Percentiles rank a stretch among this genome's conserved stretches.
These are phyloP conservation scores for Porites lobata DNA, from an alignment of 92 coral and sea anemone species.

Conservation along the genomic window DNA sequence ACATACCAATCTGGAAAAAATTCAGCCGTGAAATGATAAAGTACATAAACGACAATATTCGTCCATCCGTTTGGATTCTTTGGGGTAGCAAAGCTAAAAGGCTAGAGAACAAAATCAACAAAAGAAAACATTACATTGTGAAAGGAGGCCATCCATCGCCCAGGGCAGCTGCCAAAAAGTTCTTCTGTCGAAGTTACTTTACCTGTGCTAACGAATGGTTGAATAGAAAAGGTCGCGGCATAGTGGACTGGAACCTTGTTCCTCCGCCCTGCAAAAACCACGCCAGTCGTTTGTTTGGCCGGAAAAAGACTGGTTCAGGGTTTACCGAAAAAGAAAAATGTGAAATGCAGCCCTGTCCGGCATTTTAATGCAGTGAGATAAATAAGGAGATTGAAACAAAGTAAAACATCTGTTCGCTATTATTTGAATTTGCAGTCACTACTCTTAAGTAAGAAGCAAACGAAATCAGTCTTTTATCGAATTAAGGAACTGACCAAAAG, in stretches of 20 bases:
- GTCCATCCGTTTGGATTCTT: slow-evolving; percentile 70
- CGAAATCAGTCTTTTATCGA: background rate
- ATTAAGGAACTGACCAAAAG: no score
- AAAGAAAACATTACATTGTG: slow-evolving; percentile 59
- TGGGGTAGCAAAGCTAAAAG: slow-evolving; percentile 69
- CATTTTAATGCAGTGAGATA: background rate
- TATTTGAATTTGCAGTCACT: background rate
- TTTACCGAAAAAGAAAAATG: slow-evolving; percentile 44
- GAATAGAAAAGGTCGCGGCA: slow-evolving; percentile 47
- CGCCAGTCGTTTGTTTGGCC: slow-evolving; percentile 54
- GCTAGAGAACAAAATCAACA: slow-evolving; percentile 39
- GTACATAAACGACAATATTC: slow-evolving; percentile 44
- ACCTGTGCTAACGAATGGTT: slow-evolving; percentile 67
- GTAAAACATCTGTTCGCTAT: no score
- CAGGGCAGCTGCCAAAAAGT: slow-evolving; percentile 34
- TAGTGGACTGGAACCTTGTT: slow-evolving; percentile 69
- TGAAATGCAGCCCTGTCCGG: slow-evolving; percentile 63
- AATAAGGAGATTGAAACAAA: background rate
- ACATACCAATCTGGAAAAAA: slow-evolving; percentile 55
- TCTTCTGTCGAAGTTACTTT: slow-evolving; percentile 71
- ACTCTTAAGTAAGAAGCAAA: no score
- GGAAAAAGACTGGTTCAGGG: slow-evolving; percentile 52
- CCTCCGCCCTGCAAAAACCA: slow-evolving; percentile 69
- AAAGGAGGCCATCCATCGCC: slow-evolving; percentile 79
- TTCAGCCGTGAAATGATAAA: slow-evolving; percentile 38